These are phyloP conservation scores for Diglossa cyanea DNA, from an alignment of 2,797 vertebrate genomes.

Conservation along the genomic window DNA sequence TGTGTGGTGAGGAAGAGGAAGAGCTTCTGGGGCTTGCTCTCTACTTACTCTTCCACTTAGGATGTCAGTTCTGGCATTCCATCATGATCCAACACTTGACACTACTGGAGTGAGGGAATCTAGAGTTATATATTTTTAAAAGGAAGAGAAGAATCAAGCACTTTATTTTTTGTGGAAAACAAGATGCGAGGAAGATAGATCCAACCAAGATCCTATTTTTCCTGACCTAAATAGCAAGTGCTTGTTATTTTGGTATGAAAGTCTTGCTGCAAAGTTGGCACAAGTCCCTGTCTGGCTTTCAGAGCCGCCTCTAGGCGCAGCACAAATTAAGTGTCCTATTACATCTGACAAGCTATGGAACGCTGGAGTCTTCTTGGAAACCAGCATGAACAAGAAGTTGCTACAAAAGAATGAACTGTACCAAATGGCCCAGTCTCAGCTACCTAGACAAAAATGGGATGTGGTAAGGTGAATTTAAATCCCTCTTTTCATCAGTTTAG, in stretches of 20 bases:
- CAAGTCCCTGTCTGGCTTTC: background rate
- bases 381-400: background rate
- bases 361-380: background rate
- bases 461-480: background rate
- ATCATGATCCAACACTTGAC: background rate
- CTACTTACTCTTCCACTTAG: background rate
- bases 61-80: background rate
- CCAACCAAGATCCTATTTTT: background rate
- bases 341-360: background rate
- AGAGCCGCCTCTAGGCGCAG: constrained; percentile 24
- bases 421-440: background rate
- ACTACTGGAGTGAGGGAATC: background rate
- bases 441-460: background rate
- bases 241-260: constrained; percentile 47
- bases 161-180: constrained; percentile 42
- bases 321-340: constrained; percentile 19
- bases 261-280: constrained; percentile 22
- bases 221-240: background rate
- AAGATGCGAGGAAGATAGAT: background rate
- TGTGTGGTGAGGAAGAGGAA: accelerated
- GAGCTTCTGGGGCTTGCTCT: background rate
- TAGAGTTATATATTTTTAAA: constrained; percentile 52
- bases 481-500: background rate
- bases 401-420: background rate
- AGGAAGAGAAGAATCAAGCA: constrained; percentile 28